phyloP scores from a whole-genome alignment of 2,888 invertebrate genomes.

The Campoplex nolae region DNA sequence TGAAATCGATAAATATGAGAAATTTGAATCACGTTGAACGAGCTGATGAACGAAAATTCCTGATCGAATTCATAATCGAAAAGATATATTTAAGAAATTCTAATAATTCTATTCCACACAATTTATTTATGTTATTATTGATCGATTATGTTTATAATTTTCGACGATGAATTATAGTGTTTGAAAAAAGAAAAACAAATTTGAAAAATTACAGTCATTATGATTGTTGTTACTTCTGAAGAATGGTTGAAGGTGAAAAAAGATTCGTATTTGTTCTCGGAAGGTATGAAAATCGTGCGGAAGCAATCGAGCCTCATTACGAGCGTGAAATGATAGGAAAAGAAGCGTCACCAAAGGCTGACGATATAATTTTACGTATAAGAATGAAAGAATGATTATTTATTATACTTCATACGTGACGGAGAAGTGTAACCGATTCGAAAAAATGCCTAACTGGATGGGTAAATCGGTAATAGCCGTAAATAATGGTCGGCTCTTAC shows the following conservation, averaged over 20 bases:
- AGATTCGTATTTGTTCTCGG: neutral
- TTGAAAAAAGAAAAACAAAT: too few species aligned
- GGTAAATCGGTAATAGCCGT: conserved; percentile 81
- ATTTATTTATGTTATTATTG: too few species aligned
- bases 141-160: too few species aligned
- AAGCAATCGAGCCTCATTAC: conserved; percentile 56
- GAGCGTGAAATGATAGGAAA: conserved; percentile 56
- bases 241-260: neutral
- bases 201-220: neutral
- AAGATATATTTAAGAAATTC: too few species aligned
- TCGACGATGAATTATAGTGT: too few species aligned
- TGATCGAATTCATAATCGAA: too few species aligned
- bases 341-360: conserved; percentile 32
- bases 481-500: conserved; percentile 80
- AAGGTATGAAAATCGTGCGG: conserved; percentile 24
- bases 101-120: too few species aligned
- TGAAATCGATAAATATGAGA: too few species aligned
- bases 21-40: too few species aligned
- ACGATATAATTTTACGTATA: neutral
- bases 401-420: conserved; percentile 33
- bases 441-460: conserved; percentile 81
- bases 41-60: too few species aligned
- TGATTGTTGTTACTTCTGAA: neutral
- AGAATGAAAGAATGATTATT: conserved; percentile 49
- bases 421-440: conserved; percentile 77